Conservation (phyloP, 2,888 invertebrate genomes). For the Mythimna lalbum region DNA sequence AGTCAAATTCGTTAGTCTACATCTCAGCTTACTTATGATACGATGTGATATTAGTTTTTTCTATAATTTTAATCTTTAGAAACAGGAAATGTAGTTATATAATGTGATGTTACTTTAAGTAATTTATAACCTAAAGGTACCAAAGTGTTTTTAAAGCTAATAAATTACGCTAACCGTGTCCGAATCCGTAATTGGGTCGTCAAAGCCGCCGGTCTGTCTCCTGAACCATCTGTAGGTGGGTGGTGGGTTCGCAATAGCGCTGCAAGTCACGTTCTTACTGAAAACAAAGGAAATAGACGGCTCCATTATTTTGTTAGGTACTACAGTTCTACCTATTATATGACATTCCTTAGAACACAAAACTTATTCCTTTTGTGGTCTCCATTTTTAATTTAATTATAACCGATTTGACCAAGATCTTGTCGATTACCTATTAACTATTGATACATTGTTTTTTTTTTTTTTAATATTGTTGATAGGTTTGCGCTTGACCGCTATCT, state of each 20-base stretch:
- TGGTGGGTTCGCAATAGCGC: conserved; percentile 80
- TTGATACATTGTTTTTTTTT: no score
- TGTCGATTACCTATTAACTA: no score
- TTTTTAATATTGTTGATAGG: no score
- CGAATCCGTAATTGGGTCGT: conserved; percentile 73
- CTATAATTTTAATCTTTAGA: neutral
- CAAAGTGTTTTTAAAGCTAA: neutral
- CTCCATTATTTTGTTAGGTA: neutral
- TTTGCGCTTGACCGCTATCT: no score
- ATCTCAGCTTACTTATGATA: no score
- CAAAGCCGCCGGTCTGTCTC: conserved; percentile 69
- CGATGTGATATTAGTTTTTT: neutral
- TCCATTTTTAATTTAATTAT: no score
- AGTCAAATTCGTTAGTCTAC: neutral
- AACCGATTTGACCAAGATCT: no score
- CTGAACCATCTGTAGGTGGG: conserved; percentile 81
- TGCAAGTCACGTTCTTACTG: conserved; percentile 86
- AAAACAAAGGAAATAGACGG: conserved; percentile 50
- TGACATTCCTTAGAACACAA: neutral
- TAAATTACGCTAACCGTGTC: conserved; percentile 74
- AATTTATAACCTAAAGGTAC: neutral
- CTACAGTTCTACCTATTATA: neutral
- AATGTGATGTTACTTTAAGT: neutral
- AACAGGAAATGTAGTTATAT: neutral
- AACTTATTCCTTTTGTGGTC: no score